Base-by-base conservation (phyloP, 2,888 invertebrate genomes). In the Pterostichus niger region DNA sequence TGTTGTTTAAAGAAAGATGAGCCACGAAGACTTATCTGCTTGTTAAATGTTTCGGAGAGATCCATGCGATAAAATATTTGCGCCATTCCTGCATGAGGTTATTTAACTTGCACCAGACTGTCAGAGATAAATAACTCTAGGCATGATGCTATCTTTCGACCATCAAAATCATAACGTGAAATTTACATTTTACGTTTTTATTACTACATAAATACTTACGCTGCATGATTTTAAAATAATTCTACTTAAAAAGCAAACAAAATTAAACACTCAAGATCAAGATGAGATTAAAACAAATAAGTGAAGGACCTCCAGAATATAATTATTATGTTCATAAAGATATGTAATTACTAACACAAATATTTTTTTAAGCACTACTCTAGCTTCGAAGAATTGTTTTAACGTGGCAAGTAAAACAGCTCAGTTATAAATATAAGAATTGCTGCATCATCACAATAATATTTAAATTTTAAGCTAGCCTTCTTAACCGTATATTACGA, bases 1-100 rank as follows among this genome's bases (percentile, higher is more conserved):
- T n/a, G 49, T 31, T 75, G 75, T 75, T 75, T 75, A 11, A 75
- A 75, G 44, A 71, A 49, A 75, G 75, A 75, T 49, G 64, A 64
- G 35, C 35, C 35, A n/a, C 24, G 40, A 24, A 31, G 64, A 33
- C 64, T 64, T 77, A 40, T 44, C 59, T 80, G 15, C 44, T 78
- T 78, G 59, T 64, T 64, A 64, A 64, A 59, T 59, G 59, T 59
- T 59, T 24, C 33, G 64, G 35, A 64, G 35, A 64, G 64, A 64
- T 33, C 11, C 56, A 17, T 11, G 56, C 9, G 56, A 17, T 17
- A 56, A 56, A 56, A 56, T 49, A n/a, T 13, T 13, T 49, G 13
- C 49, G 6, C 40, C 40, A 9, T 40, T 40, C 40, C 40, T 40
- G 40, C 13, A n/a, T 52, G 52, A 52, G 52, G 52, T 52, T 52